These are phyloP conservation scores for Philaethria dido DNA, from an alignment of 2,888 invertebrate species.

Conservation along the genomic window DNA sequence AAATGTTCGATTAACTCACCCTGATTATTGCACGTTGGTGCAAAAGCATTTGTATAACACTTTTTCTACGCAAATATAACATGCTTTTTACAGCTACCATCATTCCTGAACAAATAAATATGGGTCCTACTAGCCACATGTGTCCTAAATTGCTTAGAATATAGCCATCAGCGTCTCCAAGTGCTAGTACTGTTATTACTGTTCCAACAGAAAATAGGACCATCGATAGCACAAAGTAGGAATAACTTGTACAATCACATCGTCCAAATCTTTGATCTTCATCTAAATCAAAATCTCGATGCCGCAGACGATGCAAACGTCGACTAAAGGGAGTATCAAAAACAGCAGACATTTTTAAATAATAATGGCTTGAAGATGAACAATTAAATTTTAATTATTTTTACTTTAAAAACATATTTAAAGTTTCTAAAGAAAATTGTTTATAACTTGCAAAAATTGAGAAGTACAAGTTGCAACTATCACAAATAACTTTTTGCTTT, in stretches of 20 bases:
- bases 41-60: slow-evolving; percentile 86
- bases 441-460: slow-evolving; percentile 47
- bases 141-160: slow-evolving; percentile 85
- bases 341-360: slow-evolving; percentile 84
- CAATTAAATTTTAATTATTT: slow-evolving; percentile 49
- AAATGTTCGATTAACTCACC: slow-evolving; percentile 63
- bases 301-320: slow-evolving; percentile 83
- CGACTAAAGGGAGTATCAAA: slow-evolving; percentile 85
- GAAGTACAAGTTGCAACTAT: slow-evolving; percentile 41
- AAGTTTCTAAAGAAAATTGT: slow-evolving; percentile 41
- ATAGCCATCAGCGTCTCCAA: slow-evolving; percentile 85
- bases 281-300: slow-evolving; percentile 84
- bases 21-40: slow-evolving; percentile 85
- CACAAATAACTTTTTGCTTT: slow-evolving; percentile 37
- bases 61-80: slow-evolving; percentile 86
- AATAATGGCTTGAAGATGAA: slow-evolving; percentile 42
- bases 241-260: slow-evolving; percentile 87
- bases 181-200: slow-evolving; percentile 85
- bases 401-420: slow-evolving; percentile 43
- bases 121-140: slow-evolving; percentile 88
- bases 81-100: slow-evolving; percentile 88
- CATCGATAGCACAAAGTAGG: slow-evolving; percentile 85
- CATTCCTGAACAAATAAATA: slow-evolving; percentile 87
- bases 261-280: slow-evolving; percentile 85
- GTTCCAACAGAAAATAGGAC: slow-evolving; percentile 86